A percentile compares a stretch with the other conserved stretches of the same genome.
Conservation (phyloP, 2,113 vertebrate genomes). For the Notothenia coriiceps region DNA sequence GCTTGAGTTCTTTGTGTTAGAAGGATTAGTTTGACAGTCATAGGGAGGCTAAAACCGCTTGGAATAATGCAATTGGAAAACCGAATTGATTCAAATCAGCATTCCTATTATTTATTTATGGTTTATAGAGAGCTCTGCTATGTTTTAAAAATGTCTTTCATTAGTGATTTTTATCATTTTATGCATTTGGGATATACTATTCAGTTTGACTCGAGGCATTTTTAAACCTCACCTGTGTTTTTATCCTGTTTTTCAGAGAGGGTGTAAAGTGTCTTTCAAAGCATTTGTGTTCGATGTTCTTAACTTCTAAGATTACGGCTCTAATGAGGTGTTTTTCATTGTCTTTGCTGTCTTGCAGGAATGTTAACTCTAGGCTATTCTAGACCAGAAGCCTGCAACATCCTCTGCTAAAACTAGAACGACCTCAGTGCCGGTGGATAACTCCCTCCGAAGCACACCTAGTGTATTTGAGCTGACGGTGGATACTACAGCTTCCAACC, state of each 20-base stretch:
- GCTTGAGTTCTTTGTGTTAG: conserved; percentile 30
- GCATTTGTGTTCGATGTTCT: conserved; percentile 33
- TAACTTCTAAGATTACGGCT: conserved; percentile 24
- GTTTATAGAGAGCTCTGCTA: not conserved
- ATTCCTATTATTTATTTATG: conserved; percentile 2
- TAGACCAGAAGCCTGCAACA: conserved; percentile 90
- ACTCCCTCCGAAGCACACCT: conserved; percentile 85
- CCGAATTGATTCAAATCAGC: not conserved
- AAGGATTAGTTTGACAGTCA: conserved; percentile 44
- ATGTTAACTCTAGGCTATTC: conserved; percentile 91
- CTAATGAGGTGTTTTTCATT: conserved; percentile 86
- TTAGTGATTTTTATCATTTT: not conserved
- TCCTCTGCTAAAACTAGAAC: conserved; percentile 86
- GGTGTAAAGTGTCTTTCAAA: conserved; percentile 6
- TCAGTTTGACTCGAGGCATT: not conserved
- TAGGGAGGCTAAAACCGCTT: conserved; percentile 5
- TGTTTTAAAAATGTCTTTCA: not conserved
- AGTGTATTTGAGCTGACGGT: conserved; percentile 84
- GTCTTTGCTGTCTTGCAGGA: conserved; percentile 99
- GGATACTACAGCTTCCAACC: conserved; percentile 91
- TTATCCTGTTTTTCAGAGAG: conserved; percentile 5
- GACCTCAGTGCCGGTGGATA: conserved; percentile 91
- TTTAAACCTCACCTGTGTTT: not conserved
- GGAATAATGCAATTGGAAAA: not conserved
- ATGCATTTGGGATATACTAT: conserved; percentile 4